These are phyloP conservation scores for Xestia c-nigrum DNA, from an alignment of 2,888 invertebrate genomes.

Conservation along the genomic window DNA sequence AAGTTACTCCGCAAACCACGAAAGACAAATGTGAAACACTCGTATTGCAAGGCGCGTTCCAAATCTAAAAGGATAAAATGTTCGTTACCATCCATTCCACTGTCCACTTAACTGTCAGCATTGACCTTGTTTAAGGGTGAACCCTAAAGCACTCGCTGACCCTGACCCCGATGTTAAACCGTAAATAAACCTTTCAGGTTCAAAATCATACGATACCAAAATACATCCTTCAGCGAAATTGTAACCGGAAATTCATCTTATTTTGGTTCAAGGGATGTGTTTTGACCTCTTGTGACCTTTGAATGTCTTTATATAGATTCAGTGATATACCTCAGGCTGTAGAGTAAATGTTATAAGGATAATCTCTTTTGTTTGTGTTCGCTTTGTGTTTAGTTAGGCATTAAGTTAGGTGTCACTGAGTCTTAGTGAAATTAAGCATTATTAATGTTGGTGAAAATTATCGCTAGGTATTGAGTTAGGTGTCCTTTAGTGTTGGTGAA, in stretches of 20 bases:
- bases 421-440: no score
- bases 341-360: not conserved
- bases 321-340: no score
- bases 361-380: not conserved
- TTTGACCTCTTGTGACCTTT: not conserved
- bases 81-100: not conserved
- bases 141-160: constrained; percentile 35
- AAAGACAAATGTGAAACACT: no score
- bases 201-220: not conserved
- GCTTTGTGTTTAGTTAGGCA: no score
- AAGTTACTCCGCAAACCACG: no score
- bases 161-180: constrained; percentile 33
- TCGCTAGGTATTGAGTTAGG: no score
- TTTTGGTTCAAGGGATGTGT: not conserved
- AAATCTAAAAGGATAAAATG: not conserved
- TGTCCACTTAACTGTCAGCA: constrained; percentile 22
- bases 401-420: no score
- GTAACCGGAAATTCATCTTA: constrained; percentile 6
- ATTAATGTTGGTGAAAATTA: no score
- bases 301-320: not conserved
- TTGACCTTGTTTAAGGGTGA: constrained; percentile 41
- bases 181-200: constrained; percentile 39
- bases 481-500: no score
- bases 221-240: constrained; percentile 21
- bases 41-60: not conserved